phyloP scores from a whole-genome alignment of 2,888 invertebrate genomes.

The Hipparchia semele region DNA sequence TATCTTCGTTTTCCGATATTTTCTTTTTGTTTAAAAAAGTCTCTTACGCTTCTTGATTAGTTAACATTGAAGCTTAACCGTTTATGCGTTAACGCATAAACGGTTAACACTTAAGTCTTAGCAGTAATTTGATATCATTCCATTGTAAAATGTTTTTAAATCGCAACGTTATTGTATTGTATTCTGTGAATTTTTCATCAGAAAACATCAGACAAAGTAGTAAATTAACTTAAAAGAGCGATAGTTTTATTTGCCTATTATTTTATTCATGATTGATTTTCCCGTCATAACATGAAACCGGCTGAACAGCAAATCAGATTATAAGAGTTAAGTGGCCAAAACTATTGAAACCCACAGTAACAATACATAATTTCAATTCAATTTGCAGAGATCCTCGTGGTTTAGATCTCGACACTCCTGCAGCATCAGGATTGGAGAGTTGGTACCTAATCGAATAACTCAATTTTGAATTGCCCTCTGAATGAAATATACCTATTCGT shows the following conservation, averaged over 20 bases:
- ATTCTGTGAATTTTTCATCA: not conserved
- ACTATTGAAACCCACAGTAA: too few species aligned
- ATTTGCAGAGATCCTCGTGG: too few species aligned
- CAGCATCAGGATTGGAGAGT: not conserved
- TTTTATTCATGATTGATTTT: too few species aligned
- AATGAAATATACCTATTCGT: too few species aligned
- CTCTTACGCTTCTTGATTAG: constrained; percentile 3
- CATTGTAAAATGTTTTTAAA: constrained; percentile 5
- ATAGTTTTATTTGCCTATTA: too few species aligned
- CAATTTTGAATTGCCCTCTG: too few species aligned
- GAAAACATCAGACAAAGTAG: too few species aligned
- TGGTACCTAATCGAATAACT: not conserved
- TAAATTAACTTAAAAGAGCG: too few species aligned
- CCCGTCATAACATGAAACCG: too few species aligned
- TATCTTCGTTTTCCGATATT: constrained; percentile 20
- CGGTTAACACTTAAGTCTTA: not conserved
- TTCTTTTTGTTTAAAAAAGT: constrained; percentile 1
- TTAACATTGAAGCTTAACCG: constrained; percentile 13
- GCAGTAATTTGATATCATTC: constrained; percentile 10
- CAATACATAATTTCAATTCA: too few species aligned
- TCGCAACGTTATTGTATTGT: not conserved
- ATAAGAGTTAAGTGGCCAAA: too few species aligned
- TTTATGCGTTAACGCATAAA: constrained; percentile 2
- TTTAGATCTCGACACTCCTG: not conserved
- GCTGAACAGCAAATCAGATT: too few species aligned